Conservation (phyloP, 2,888 invertebrate genomes). For the Nomada fucata region DNA sequence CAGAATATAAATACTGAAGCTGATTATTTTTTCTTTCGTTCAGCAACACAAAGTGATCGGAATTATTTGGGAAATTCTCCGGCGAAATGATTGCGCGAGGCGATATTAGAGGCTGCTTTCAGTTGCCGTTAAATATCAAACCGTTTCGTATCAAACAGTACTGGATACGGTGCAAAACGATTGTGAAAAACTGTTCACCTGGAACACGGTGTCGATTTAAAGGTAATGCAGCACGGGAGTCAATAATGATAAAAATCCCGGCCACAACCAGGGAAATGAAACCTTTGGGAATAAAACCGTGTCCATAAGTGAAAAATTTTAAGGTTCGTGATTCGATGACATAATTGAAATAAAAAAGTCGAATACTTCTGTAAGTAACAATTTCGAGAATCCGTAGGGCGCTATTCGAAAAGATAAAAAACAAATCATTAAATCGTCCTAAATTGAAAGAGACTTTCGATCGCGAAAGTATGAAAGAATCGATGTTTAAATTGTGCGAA, state of each 20-base stretch:
- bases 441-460: no score
- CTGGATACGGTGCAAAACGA: slow-evolving; percentile 19
- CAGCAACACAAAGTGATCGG: not conserved
- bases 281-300: not conserved
- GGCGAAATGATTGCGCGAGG: not conserved
- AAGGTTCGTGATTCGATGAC: not conserved
- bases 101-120: slow-evolving; percentile 30
- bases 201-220: slow-evolving; percentile 43
- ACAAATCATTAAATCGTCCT: no score
- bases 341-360: slow-evolving; percentile 6
- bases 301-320: not conserved
- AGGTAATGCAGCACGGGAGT: slow-evolving; percentile 28
- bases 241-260: slow-evolving; percentile 33
- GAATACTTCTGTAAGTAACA: not conserved
- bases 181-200: slow-evolving; percentile 40
- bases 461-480: no score
- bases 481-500: not conserved
- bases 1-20: no score
- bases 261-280: not conserved
- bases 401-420: no score
- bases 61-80: not conserved
- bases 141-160: slow-evolving; percentile 25
- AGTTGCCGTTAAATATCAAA: slow-evolving; percentile 26
- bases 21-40: not conserved
- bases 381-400: no score